Evolutionary conservation across 2,113 vertebrate species (phyloP).

Genomic region (Nansenia antarctica): DNA sequence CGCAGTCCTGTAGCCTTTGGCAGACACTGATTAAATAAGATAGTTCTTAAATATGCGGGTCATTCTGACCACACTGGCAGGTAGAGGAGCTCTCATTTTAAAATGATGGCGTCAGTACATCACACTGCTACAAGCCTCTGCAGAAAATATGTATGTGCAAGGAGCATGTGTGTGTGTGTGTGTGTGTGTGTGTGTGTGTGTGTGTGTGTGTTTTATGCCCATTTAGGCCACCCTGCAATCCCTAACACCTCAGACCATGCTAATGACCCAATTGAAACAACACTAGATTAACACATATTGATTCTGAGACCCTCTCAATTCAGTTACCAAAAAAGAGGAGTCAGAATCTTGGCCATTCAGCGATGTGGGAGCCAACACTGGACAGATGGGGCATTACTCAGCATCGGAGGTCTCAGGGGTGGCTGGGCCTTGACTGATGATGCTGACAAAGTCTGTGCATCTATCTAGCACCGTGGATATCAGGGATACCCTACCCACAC

Average conservation of each 20-base stretch:
- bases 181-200: background rate
- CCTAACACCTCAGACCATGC: background rate
- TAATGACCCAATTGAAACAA: background rate
- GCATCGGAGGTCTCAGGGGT: constrained; percentile 42
- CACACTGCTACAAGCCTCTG: background rate
- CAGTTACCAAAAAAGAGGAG: background rate
- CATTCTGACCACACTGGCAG: constrained; percentile 28
- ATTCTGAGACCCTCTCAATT: background rate
- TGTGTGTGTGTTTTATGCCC: background rate
- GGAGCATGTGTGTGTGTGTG: background rate
- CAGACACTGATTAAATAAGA: background rate
- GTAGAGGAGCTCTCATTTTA: constrained; percentile 7
- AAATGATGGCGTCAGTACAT: constrained; percentile 22
- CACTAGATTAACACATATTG: background rate
- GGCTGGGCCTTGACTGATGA: constrained; percentile 10
- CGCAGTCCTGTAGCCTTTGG: background rate
- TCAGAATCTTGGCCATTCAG: constrained; percentile 47
- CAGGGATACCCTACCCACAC: background rate
- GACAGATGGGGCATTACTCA: constrained; percentile 64
- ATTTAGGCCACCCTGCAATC: background rate
- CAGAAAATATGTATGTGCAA: too few species aligned
- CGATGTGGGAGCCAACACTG: constrained; percentile 15
- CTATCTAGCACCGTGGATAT: constrained; percentile 37
- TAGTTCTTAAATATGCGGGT: background rate
- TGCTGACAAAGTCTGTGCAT: constrained; percentile 43